Conservation (phyloP, 2,113 vertebrate genomes). For the Strix uralensis region DNA sequence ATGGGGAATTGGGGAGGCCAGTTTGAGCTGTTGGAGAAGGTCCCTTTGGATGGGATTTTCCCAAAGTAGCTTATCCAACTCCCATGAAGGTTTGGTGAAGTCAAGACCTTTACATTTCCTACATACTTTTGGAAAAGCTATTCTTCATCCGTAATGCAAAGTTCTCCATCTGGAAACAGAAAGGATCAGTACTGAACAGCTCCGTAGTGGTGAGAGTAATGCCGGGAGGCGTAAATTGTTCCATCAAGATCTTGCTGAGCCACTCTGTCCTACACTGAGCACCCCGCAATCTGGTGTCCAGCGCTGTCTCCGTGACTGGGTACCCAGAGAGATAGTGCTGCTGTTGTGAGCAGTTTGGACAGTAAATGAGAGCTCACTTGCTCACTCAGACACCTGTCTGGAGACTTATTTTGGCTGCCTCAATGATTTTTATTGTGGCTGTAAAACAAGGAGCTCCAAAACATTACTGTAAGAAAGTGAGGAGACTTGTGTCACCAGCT, state of each 20-base stretch:
- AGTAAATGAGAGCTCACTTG: neutral
- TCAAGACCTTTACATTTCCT: neutral
- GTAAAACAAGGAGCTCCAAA: neutral
- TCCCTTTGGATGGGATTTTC: neutral
- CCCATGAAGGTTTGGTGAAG: neutral
- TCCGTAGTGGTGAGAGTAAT: neutral
- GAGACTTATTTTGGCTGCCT: neutral
- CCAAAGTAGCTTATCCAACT: neutral
- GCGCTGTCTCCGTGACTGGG: fast-evolving
- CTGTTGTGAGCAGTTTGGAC: neutral
- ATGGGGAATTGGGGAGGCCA: neutral
- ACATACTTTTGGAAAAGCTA: neutral
- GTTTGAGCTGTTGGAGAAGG: neutral
- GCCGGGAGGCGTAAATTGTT: neutral
- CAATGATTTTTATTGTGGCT: neutral
- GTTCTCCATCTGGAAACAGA: neutral
- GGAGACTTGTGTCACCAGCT: neutral
- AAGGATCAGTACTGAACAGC: neutral
- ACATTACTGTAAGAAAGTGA: fast-evolving
- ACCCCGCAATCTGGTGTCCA: neutral
- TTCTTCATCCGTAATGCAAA: neutral
- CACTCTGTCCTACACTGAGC: fast-evolving
- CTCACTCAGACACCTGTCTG: neutral
- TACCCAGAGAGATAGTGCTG: neutral
- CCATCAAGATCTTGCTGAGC: neutral